Percentiles rank a stretch among this genome's conserved stretches.
Evolutionary conservation across 2,888 invertebrate genomes (phyloP).

Genomic region (Choristoneura rosaceana): DNA sequence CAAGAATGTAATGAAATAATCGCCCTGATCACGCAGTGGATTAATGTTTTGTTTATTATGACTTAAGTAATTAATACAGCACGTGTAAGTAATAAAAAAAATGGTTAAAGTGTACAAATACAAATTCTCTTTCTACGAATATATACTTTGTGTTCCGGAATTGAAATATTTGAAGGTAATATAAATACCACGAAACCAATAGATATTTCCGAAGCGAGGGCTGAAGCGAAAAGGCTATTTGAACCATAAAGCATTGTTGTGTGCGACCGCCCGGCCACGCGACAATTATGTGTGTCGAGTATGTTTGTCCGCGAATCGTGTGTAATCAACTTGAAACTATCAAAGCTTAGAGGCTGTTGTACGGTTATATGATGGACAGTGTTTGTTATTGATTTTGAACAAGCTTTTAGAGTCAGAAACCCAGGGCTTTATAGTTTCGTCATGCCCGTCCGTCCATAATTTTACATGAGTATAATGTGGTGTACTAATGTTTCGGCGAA

Average conservation of each 20-base stretch:
- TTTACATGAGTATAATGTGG: too few relatives aligned
- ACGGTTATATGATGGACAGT: neutral
- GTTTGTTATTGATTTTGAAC: too few relatives aligned
- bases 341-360: neutral
- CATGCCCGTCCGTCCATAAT: too few relatives aligned
- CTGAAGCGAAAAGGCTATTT: neutral
- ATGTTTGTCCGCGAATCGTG: neutral
- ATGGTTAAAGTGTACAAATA: too few relatives aligned
- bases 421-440: too few relatives aligned
- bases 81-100: too few relatives aligned
- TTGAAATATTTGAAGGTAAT: neutral
- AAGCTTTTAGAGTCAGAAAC: too few relatives aligned
- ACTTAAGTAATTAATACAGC: too few relatives aligned
- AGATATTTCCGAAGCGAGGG: neutral
- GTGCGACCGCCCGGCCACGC: neutral
- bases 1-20: too few relatives aligned
- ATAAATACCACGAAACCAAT: neutral
- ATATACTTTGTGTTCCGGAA: neutral
- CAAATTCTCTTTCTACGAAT: neutral
- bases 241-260: neutral
- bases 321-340: constrained; percentile 2
- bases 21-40: too few relatives aligned
- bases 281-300: neutral
- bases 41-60: too few relatives aligned
- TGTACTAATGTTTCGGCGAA: too few relatives aligned